A percentile compares a stretch with the other conserved stretches of the same genome.
Conservation (phyloP, 2,888 invertebrate species). For the Tipula helvola region DNA sequence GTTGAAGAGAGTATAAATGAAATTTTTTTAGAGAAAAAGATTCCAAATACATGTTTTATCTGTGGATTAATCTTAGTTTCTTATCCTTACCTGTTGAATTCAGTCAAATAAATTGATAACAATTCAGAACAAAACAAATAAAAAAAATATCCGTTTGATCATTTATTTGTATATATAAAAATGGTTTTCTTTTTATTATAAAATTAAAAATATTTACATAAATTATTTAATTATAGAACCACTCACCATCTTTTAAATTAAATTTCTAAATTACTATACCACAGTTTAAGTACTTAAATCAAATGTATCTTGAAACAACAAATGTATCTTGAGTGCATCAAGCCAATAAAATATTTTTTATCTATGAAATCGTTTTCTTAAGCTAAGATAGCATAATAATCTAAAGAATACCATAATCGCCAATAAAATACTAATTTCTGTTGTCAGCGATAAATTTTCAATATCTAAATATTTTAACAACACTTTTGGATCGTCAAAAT, state of each 20-base stretch:
- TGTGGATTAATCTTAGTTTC: not conserved
- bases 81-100: not conserved
- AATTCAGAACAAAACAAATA: too few relatives aligned
- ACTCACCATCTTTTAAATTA: not conserved
- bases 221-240: not conserved
- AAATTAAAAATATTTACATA: not conserved
- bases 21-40: not conserved
- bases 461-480: constrained; percentile 47
- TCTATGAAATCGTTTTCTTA: constrained; percentile 37
- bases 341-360: not conserved
- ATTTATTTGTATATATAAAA: not conserved
- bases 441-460: constrained; percentile 42
- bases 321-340: not conserved
- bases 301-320: not conserved
- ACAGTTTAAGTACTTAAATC: not conserved
- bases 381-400: constrained; percentile 42
- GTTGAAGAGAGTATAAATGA: not conserved
- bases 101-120: not conserved
- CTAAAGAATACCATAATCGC: constrained; percentile 44
- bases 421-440: constrained; percentile 42
- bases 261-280: not conserved
- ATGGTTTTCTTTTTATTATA: not conserved
- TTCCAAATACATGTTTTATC: not conserved
- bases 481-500: constrained; percentile 51
- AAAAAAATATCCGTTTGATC: too few relatives aligned